Conservation (phyloP, 1,140 invertebrate species). For the Drosophila kurseongensis region DNA sequence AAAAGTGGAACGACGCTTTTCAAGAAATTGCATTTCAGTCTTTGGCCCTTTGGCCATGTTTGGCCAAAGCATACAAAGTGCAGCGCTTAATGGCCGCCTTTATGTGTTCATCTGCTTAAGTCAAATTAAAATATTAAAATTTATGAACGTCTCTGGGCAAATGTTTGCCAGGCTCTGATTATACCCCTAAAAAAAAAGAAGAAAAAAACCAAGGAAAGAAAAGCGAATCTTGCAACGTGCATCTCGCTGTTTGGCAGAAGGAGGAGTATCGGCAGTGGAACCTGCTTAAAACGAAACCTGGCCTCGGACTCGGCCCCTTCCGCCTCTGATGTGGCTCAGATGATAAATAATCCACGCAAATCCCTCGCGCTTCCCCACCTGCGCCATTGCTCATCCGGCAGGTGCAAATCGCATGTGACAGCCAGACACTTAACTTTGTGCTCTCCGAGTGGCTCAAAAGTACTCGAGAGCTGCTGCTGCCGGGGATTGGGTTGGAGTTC, state of each 20-base stretch:
- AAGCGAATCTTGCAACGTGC: constrained; percentile 72
- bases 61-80: constrained; percentile 31
- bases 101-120: constrained; percentile 72
- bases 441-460: constrained; percentile 54
- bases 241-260: constrained; percentile 39
- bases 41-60: constrained; percentile 37
- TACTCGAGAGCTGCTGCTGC: constrained; percentile 36
- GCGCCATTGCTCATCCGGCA: constrained; percentile 77
- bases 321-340: constrained; percentile 61
- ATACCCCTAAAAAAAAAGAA: constrained; percentile 14
- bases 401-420: constrained; percentile 83
- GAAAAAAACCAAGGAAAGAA: constrained; percentile 39
- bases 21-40: constrained; percentile 67
- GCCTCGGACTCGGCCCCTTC: constrained; percentile 13
- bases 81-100: constrained; percentile 61
- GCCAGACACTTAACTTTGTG: constrained; percentile 81
- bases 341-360: constrained; percentile 83
- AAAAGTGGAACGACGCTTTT: constrained; percentile 36
- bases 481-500: constrained; percentile 1
- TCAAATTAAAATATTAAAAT: constrained; percentile 83
- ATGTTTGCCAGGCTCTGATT: constrained; percentile 55
- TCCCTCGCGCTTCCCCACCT: constrained; percentile 43
- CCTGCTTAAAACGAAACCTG: constrained; percentile 75
- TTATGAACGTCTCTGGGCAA: constrained; percentile 68
- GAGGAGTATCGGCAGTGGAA: constrained; percentile 25